These are phyloP conservation scores for Burhinus oedicnemus DNA, from an alignment of 2,113 vertebrate species.

Conservation along the genomic window DNA sequence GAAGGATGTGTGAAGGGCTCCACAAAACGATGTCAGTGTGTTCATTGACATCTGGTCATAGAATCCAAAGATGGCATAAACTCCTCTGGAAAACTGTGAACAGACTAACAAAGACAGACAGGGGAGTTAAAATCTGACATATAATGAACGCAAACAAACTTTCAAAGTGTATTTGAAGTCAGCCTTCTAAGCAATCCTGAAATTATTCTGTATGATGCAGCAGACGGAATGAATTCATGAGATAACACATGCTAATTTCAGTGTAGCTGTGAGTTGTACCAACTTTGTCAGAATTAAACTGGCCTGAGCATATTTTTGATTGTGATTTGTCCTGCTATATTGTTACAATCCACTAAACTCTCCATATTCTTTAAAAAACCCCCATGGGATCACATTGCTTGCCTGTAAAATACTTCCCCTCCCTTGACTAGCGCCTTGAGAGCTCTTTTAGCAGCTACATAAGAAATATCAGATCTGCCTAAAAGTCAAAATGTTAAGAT, in stretches of 20 bases:
- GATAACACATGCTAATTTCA: not conserved
- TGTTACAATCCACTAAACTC: not conserved
- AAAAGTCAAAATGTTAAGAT: not conserved
- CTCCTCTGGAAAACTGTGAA: conserved; percentile 97
- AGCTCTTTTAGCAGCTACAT: not conserved
- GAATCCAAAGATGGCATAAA: conserved; percentile 98
- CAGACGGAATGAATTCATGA: not conserved
- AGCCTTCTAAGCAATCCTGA: not conserved
- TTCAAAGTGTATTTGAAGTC: not conserved
- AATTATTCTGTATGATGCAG: not conserved
- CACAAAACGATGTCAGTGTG: conserved; percentile 96
- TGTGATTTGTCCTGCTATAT: not conserved
- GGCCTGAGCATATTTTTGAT: not conserved
- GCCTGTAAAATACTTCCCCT: not conserved
- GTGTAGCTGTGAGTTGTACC: not conserved
- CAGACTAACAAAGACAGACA: conserved; percentile 85
- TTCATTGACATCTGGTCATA: conserved; percentile 99
- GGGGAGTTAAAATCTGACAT: conserved; percentile 26
- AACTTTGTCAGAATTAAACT: not conserved
- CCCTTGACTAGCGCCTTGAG: not conserved
- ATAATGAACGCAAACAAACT: not conserved
- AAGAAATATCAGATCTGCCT: not conserved
- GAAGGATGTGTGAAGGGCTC: conserved; percentile 96
- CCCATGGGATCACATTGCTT: not conserved
- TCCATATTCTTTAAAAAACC: not conserved